Base-by-base conservation (phyloP, 2,113 vertebrate species). In the Anhinga rufa region DNA sequence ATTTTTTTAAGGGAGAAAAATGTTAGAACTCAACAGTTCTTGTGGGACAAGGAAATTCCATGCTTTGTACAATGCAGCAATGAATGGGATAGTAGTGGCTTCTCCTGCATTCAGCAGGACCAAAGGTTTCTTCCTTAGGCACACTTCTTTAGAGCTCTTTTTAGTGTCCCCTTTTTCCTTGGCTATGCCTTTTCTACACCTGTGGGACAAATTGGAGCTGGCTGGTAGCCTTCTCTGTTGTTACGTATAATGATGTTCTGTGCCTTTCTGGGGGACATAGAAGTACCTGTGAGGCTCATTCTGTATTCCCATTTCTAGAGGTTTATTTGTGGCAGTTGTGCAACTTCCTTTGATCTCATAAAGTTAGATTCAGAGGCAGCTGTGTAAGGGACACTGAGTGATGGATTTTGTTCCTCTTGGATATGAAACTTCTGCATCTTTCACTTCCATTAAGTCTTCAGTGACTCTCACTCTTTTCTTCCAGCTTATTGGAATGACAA, bases 111-210 rank as follows among this genome's bases (percentile, higher is more conserved):
- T 20, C 17, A 11, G 3, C 36, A 54, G 34, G 8, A 51, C 12
- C 12, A 8, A 15, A 32, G 11, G 5, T 32, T 82, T 84, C 32
- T 31, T 48, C 57, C 42, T 68, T 21, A 17, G 25, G 8, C 5
- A 6, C 32, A 24, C n/a, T 51, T 12, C 20, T 87, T 20, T 8
- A 36, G 22, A 76, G 16, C 34, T 7, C 17, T 31, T 60, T 79
- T 52, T 31, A 22, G 9, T 57, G 46, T n/a, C 55, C 14, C 9
- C 44, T 78, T 84, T 44, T 66, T 16, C 52, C 26, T 52, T 61
- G 29, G 19, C 28, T 52, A 13, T 46, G 34, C 28, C n/a, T 78
- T 57, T 42, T 9, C 40, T 4, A 4, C 4, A 0, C 2, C 3
- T 32, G 9, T 40, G 44, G 51, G 44, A 36, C 51, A 25, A 65